Conservation (phyloP, 2,113 vertebrate genomes). For the Tor tambroides region DNA sequence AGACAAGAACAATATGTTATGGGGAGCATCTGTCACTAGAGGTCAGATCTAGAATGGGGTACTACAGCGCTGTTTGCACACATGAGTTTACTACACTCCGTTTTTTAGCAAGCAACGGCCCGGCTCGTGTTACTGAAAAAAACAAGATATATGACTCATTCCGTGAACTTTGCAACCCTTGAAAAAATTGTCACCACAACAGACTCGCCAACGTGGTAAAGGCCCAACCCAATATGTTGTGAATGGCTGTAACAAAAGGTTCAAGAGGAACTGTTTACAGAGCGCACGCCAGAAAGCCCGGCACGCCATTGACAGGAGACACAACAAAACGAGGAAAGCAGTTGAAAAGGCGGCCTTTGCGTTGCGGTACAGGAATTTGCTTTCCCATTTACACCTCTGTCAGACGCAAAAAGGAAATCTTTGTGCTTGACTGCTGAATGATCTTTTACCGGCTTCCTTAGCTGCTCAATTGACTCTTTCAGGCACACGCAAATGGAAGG, state of each 20-base stretch:
- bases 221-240: conserved; percentile 54
- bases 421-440: conserved; percentile 73
- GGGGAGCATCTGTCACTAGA: conserved; percentile 66
- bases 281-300: conserved; percentile 67
- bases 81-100: conserved; percentile 33
- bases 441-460: conserved; percentile 77
- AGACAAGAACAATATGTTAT: conserved; percentile 66
- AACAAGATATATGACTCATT: conserved; percentile 54
- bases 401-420: conserved; percentile 71
- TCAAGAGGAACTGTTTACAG: conserved; percentile 62
- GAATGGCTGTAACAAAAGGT: conserved; percentile 59
- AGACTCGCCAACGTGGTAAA: conserved; percentile 50
- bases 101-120: conserved; percentile 33
- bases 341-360: conserved; percentile 72
- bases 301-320: conserved; percentile 69
- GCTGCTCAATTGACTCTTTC: conserved; percentile 72
- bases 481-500: conserved; percentile 75
- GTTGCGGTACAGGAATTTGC: conserved; percentile 76
- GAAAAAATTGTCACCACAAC: conserved; percentile 53
- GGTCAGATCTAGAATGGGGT: conserved; percentile 54
- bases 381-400: conserved; percentile 76
- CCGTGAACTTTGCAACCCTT: conserved; percentile 54
- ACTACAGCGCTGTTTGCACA: conserved; percentile 68
- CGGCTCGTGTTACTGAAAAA: conserved; percentile 49
- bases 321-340: conserved; percentile 73